These are phyloP conservation scores for Trichacis sp. DNA, from an alignment of 2,888 invertebrate species.

Conservation along the genomic window DNA sequence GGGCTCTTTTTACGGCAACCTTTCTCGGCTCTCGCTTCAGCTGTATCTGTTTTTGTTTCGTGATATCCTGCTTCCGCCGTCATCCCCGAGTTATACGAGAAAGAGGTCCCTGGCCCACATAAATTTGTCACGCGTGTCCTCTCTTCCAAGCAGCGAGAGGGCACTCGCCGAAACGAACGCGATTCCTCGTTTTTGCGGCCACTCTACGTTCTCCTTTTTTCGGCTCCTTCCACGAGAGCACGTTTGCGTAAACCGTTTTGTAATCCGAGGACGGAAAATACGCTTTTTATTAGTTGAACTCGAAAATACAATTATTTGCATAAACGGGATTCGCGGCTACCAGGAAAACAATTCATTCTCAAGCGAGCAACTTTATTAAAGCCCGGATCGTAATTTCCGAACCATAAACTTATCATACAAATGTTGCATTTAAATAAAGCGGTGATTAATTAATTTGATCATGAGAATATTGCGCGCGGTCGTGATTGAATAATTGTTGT, in stretches of 20 bases:
- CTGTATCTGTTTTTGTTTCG: constrained; percentile 50
- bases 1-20: constrained; percentile 33
- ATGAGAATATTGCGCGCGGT: background rate
- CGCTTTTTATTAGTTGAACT: background rate
- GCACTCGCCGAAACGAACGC: constrained; percentile 36
- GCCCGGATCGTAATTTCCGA: background rate
- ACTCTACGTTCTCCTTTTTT: constrained; percentile 18
- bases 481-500: background rate
- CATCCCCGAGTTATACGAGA: constrained; percentile 47
- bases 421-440: background rate
- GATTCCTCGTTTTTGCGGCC: constrained; percentile 39
- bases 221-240: constrained; percentile 13
- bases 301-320: too few relatives aligned
- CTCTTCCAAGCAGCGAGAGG: constrained; percentile 28
- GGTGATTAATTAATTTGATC: constrained; percentile 6
- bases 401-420: background rate
- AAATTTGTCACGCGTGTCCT: constrained; percentile 52
- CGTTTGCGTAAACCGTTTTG: constrained; percentile 22
- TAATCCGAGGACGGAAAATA: background rate
- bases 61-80: constrained; percentile 43
- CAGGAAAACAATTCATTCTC: background rate
- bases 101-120: constrained; percentile 55
- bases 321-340: background rate
- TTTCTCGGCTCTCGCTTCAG: constrained; percentile 37
- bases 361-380: background rate